These are phyloP conservation scores for Antedon mediterranea DNA, from an alignment of 53 echinoderm and acorn worm genomes.

Conservation along the genomic window DNA sequence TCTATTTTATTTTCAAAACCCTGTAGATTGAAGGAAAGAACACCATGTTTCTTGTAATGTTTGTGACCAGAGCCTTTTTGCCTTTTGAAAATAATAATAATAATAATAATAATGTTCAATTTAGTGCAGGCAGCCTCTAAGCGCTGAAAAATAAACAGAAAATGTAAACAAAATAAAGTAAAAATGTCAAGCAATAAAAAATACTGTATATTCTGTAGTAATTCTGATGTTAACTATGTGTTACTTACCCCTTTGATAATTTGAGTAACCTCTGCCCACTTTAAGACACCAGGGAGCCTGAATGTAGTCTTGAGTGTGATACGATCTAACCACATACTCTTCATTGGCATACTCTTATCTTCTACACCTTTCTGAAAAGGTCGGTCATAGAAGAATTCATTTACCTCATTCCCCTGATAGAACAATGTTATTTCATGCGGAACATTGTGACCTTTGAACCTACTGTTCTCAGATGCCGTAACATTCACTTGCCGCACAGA, in stretches of 20 bases:
- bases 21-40: no score
- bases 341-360: slow-evolving; percentile 21
- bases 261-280: slow-evolving; percentile 67
- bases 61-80: no score
- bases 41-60: no score
- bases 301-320: slow-evolving; percentile 38
- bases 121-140: no score
- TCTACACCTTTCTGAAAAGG: slow-evolving; percentile 86
- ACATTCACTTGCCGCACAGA: slow-evolving; percentile 44
- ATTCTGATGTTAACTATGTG: not conserved
- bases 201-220: no score
- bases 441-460: slow-evolving; percentile 40
- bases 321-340: slow-evolving; percentile 74
- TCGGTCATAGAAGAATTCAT: slow-evolving; percentile 68
- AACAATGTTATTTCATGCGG: slow-evolving; percentile 61
- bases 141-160: no score
- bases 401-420: slow-evolving; percentile 61
- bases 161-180: no score
- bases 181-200: no score
- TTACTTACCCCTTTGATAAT: slow-evolving; percentile 41
- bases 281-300: slow-evolving; percentile 55
- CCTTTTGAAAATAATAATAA: no score
- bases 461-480: slow-evolving; percentile 27
- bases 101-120: no score
- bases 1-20: no score